Base-by-base conservation (phyloP, 2,888 invertebrate species). In the Cryptus armator region DNA sequence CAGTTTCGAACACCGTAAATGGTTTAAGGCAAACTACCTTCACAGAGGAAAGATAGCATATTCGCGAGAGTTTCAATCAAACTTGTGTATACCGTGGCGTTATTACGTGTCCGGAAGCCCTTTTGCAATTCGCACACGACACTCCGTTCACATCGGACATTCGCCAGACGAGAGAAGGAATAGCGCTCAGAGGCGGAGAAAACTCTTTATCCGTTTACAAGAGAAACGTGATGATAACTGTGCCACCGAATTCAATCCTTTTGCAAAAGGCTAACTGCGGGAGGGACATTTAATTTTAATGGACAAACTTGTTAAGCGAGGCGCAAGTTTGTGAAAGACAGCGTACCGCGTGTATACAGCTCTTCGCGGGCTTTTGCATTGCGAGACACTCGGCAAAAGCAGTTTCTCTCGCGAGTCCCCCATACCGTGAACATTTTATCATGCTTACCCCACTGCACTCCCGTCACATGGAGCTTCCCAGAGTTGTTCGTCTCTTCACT, bases 231-330 rank as follows among this genome's bases (percentile, higher is more conserved):
- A 72, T 29, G 59, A 46, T 59, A 72, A 62, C 59, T 5, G 46
- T 0, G 59, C n/a, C 6, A 37, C 44, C 44, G 46, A 72, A 72
- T 72, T 62, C 44, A 72, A 72, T 72, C 46, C 72, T 62, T 29
- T 59, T 19, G 37, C 37, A 9, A 59, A 59, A 59, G 46, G 24
- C 32, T 24, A n/a, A 62, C 44, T 16, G n/a, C 32, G 10, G 3
- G 32, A 44, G 12, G 46, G 62, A 48, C 74, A 59, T 64, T 74
- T 74, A 64, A 74, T 74, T 64, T 48, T 62, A 74, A 74, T 74
- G 74, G 29, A 74, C 29, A 74, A 74, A 74, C 74, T 74, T 62
- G 74, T 74, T 74, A 62, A 46, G 16, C 62, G 19, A 24, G 70
- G 53, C 51, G 3, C 43, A 44, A 29, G 74, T 74, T 48, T 12